phyloP scores from a whole-genome alignment of 2,113 vertebrate genomes.

The Misgurnus anguillicaudatus region DNA sequence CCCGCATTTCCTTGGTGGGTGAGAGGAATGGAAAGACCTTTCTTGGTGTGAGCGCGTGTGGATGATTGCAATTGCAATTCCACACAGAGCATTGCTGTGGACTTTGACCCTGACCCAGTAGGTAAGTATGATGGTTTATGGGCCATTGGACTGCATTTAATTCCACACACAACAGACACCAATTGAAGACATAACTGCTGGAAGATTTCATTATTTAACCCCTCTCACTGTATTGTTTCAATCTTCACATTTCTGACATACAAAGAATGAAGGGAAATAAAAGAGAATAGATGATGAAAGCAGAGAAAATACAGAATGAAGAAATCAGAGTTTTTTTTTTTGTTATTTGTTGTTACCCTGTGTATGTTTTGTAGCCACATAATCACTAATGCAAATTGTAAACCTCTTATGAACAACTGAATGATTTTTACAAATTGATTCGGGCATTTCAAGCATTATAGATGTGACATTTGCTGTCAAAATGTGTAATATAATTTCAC shows the following conservation, averaged over 20 bases:
- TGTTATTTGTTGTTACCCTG: no score
- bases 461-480: no score
- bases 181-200: slow-evolving; percentile 34
- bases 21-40: slow-evolving; percentile 35
- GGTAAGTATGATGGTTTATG: slow-evolving; percentile 48
- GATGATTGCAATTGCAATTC: slow-evolving; percentile 44
- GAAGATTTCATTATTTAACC: slow-evolving; percentile 19
- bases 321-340: no score
- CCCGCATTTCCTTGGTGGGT: slow-evolving; percentile 39
- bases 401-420: no score
- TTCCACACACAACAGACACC: slow-evolving; percentile 25
- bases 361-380: no score
- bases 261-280: not conserved
- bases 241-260: slow-evolving; percentile 20
- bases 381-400: no score
- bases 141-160: slow-evolving; percentile 53
- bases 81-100: slow-evolving; percentile 34
- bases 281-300: no score
- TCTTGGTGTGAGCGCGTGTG: slow-evolving; percentile 8
- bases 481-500: no score
- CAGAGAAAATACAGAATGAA: no score
- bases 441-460: no score
- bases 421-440: no score
- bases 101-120: slow-evolving; percentile 46
- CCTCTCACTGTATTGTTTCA: slow-evolving; percentile 22